A percentile compares a stretch with the other conserved stretches of the same genome.
phyloP scores from a whole-genome alignment of 2,113 vertebrate species.

The Vanacampus margaritifer region DNA sequence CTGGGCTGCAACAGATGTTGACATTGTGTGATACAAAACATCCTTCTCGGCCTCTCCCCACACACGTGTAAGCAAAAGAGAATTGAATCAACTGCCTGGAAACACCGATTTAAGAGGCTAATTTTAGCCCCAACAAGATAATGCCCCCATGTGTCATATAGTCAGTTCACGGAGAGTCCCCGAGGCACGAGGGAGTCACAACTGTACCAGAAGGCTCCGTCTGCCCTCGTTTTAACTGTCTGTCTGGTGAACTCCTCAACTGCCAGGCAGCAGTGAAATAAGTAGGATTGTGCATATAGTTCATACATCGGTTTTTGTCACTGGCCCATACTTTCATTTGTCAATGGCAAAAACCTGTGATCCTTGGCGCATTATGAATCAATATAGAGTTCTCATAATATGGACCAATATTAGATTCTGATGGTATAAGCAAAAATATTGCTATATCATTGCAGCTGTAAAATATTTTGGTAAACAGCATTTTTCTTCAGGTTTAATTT shows the following conservation, averaged over 20 bases:
- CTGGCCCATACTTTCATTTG: too few relatives aligned
- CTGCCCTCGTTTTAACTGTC: conserved; percentile 3
- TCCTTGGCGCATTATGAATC: too few relatives aligned
- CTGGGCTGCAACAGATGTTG: conserved; percentile 6
- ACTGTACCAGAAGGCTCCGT: not conserved
- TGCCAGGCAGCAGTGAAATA: not conserved
- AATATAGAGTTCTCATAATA: too few relatives aligned
- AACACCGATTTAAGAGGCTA: not conserved
- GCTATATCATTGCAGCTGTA: too few relatives aligned
- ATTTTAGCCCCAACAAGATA: conserved; percentile 6
- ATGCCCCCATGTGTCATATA: conserved; percentile 3
- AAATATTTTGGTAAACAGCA: too few relatives aligned
- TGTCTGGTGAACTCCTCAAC: not conserved
- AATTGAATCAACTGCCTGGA: conserved; percentile 2
- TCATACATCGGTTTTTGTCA: not conserved
- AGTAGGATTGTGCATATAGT: not conserved
- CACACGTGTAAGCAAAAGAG: not conserved
- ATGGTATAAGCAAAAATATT: too few relatives aligned
- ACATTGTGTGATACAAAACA: not conserved
- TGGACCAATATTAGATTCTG: too few relatives aligned
- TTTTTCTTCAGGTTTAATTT: too few relatives aligned
- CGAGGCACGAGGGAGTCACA: not conserved
- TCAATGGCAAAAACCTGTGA: too few relatives aligned
- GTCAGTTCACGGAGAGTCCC: not conserved
- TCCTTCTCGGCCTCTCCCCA: not conserved